Base-by-base conservation (phyloP, 2,888 invertebrate species). In the Branchipolynoe longqiensis region DNA sequence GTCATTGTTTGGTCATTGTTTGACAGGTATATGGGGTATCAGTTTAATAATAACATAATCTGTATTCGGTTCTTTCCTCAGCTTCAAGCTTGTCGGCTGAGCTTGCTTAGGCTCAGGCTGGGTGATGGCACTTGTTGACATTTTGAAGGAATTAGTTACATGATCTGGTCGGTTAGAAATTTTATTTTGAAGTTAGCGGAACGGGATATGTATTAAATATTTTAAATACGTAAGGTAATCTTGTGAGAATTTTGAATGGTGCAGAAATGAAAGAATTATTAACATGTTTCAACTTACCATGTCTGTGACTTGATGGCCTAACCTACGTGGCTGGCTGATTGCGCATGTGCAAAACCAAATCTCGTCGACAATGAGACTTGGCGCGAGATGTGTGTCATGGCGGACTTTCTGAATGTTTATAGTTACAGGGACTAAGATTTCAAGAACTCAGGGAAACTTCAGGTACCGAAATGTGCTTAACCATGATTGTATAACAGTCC, bases 311-410 rank as follows among this genome's bases (percentile, higher is more conserved):
- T 85, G 28, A 8, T 82, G 83, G 78, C 59, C n/a, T 22, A 74
- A 78, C 25, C 64, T 73, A 86, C 86, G 86, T 86, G 86, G 86
- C 86, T 69, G 40, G 12, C 31, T 25, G 6, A 64, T 3, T 64
- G 86, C 86, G 86, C 86, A 56, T 84, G 86, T 83, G 33, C 78
- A 78, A 40, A 28, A 3, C 14, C 12, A 82, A 58, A n/a, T 82
- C 82, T 82, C 82, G 82, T n/a, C 1, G 38, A 12, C 28, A 2
- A 62, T 64, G 83, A 59, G 82, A 82, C 56, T 33, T 56, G 2
- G 6, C 12, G 14, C 36, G 54, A 58, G 69, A 69, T 36, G 4
- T 18, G 14, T 38, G 38, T 36, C 69, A 69, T 69, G 78, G 41
- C 54, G 78, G 54, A 78, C 41, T 40, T 31, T 31, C 48, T 31